These are phyloP conservation scores for Microcebus jonahi DNA, from an alignment of 2,113 vertebrate species.

Conservation along the genomic window DNA sequence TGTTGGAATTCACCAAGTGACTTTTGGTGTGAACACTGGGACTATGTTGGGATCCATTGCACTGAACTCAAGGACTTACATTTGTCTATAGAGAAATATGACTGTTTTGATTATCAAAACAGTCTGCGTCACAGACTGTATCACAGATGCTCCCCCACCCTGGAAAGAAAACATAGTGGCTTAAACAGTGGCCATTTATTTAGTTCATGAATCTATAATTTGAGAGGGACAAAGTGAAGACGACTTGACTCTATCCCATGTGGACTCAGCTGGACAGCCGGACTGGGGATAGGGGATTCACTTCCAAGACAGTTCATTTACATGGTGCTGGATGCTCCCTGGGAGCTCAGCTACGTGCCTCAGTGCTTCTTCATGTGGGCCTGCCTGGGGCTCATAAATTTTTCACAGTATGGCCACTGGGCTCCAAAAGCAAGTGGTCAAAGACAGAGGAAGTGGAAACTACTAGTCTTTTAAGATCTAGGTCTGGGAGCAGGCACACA, in stretches of 20 bases:
- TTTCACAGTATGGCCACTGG: background rate
- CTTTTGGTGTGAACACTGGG: background rate
- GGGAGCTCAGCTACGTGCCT: background rate
- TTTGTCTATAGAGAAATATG: background rate
- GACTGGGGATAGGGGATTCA: too few relatives aligned
- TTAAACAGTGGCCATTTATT: background rate
- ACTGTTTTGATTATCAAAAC: background rate
- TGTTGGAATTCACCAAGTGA: background rate
- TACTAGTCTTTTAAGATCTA: accelerated
- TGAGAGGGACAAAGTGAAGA: background rate
- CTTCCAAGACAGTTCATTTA: background rate
- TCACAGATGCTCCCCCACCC: accelerated
- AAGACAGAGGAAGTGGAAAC: background rate
- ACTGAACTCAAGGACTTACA: background rate
- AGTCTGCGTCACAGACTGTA: background rate
- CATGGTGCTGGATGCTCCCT: accelerated
- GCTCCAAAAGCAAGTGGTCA: background rate
- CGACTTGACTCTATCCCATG: background rate
- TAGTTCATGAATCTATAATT: background rate
- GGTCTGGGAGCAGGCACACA: background rate
- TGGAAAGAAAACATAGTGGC: background rate
- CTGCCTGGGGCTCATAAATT: background rate
- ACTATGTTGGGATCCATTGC: background rate
- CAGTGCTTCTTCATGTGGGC: background rate
- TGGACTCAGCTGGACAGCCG: background rate